These are phyloP conservation scores for Coleophora deauratella DNA, from an alignment of 2,888 invertebrate species.

Conservation along the genomic window DNA sequence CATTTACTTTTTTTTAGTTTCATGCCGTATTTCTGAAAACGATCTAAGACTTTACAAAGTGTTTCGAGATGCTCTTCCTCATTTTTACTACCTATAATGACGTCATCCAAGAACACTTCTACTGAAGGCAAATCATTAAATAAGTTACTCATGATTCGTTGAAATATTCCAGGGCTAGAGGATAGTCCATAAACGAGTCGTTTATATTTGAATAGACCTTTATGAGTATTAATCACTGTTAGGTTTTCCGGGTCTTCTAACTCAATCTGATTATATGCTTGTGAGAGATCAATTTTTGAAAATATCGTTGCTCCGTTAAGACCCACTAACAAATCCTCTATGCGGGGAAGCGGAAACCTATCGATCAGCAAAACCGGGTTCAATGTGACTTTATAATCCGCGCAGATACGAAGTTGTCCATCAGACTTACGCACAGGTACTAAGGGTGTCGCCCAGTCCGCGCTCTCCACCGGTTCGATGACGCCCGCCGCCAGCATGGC, in stretches of 20 bases:
- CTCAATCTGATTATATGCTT: not conserved
- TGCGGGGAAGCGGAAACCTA: not conserved
- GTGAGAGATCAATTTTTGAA: not conserved
- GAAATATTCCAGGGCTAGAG: not conserved
- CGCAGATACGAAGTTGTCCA: slow-evolving; percentile 1
- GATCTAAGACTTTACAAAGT: no score
- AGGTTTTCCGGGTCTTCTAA: not conserved
- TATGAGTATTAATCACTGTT: not conserved
- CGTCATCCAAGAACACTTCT: no score
- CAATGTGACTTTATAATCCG: slow-evolving; percentile 1
- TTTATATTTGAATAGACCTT: not conserved
- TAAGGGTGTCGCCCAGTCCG: no score
- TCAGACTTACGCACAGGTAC: slow-evolving; percentile 7
- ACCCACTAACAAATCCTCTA: not conserved
- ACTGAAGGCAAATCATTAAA: no score
- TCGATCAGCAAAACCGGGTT: slow-evolving; percentile 1
- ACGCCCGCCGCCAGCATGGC: no score
- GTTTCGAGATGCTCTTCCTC: no score
- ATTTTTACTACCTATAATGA: no score
- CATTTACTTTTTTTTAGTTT: no score
- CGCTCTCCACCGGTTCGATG: no score
- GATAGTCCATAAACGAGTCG: not conserved
- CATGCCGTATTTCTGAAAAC: no score
- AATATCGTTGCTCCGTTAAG: not conserved
- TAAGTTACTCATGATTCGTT: not conserved